Percentiles rank a stretch among this genome's conserved stretches.
Conservation (phyloP, 64 coral and sea anemone genomes). For the Montipora cactus region DNA sequence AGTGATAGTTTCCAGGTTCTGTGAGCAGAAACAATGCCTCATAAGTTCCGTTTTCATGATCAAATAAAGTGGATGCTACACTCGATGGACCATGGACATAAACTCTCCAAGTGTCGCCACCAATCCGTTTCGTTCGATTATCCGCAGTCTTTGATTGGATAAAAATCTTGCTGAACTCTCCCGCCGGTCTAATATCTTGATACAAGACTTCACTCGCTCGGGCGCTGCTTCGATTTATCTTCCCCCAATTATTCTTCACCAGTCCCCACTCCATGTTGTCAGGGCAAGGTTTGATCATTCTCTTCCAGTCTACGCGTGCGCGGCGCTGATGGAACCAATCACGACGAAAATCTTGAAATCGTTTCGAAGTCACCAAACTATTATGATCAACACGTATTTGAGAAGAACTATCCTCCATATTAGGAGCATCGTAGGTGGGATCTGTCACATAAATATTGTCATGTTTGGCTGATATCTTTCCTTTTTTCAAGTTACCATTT, state of each 20-base stretch:
- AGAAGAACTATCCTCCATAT: not conserved
- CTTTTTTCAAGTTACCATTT: not conserved
- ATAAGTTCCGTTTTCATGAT: constrained; percentile 89
- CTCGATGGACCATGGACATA: constrained; percentile 66
- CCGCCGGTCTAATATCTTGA: constrained; percentile 74
- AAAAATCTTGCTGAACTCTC: constrained; percentile 81
- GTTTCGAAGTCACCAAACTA: not conserved
- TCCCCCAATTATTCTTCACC: constrained; percentile 52
- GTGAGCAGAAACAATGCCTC: constrained; percentile 81
- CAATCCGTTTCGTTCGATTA: constrained; percentile 56
- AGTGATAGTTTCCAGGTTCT: constrained; percentile 74
- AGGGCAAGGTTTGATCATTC: constrained; percentile 54
- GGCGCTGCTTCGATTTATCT: constrained; percentile 58
- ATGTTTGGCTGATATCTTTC: not conserved
- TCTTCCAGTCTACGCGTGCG: constrained; percentile 71
- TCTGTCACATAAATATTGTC: not conserved
- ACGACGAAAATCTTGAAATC: constrained; percentile 50
- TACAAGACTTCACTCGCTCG: constrained; percentile 40
- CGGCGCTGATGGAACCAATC: constrained; percentile 85
- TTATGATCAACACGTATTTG: not conserved
- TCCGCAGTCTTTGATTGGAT: constrained; percentile 75
- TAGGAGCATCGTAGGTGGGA: not conserved
- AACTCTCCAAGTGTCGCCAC: constrained; percentile 84
- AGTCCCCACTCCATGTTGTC: constrained; percentile 60
- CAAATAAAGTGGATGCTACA: constrained; percentile 68